phyloP scores from a whole-genome alignment of 1,140 invertebrate species.

The Trigoniulus corallinus region DNA sequence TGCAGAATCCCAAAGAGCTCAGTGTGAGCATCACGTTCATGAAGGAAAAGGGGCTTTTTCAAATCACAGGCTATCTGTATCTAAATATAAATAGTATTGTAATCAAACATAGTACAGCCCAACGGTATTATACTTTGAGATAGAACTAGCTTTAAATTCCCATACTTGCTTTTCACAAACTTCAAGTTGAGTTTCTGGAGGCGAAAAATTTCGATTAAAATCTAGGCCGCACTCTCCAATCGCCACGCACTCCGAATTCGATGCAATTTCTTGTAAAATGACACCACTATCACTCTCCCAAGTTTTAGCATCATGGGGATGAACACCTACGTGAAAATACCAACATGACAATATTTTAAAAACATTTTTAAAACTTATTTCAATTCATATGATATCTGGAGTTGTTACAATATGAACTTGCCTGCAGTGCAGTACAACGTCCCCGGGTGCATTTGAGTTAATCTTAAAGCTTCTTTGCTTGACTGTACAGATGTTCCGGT shows the following conservation, averaged over 20 bases:
- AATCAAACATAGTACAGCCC: slow-evolving; percentile 6
- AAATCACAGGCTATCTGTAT: slow-evolving; percentile 68
- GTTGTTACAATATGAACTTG: slow-evolving; percentile 20
- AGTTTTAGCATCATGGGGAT: slow-evolving; percentile 89
- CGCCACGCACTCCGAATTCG: slow-evolving; percentile 76
- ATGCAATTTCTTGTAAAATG: slow-evolving; percentile 43
- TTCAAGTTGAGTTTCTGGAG: slow-evolving; percentile 62
- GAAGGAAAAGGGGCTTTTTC: slow-evolving; percentile 74
- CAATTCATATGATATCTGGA: neutral
- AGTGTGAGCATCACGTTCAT: slow-evolving; percentile 74
- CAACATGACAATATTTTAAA: neutral
- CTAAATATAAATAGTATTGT: slow-evolving; percentile 24
- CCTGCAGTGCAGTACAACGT: slow-evolving; percentile 83
- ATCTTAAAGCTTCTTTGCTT: slow-evolving; percentile 73
- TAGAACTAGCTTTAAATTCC: slow-evolving; percentile 6
- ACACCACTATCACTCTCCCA: slow-evolving; percentile 51
- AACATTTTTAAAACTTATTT: neutral
- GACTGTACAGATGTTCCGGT: slow-evolving; percentile 71
- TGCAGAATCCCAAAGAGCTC: slow-evolving; percentile 45
- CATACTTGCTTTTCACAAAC: slow-evolving; percentile 76
- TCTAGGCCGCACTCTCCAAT: slow-evolving; percentile 87
- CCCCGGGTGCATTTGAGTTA: slow-evolving; percentile 73
- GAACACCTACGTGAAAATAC: slow-evolving; percentile 44
- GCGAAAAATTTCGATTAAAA: slow-evolving; percentile 85
- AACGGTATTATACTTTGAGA: neutral